phyloP scores from a whole-genome alignment of 2,113 vertebrate genomes.

The Gnathonemus longibarbis region DNA sequence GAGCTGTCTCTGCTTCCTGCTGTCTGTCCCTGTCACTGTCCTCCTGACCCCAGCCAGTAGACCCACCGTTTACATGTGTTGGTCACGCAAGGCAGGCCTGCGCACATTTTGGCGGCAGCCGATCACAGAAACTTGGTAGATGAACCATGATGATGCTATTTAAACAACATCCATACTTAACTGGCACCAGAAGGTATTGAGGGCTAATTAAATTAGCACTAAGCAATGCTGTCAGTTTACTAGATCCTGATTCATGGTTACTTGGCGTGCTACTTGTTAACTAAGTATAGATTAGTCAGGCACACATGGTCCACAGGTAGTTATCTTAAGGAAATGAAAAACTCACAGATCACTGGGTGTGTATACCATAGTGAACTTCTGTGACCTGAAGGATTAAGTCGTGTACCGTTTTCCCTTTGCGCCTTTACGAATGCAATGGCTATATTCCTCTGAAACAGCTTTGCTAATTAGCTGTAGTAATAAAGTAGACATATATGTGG shows the following conservation, averaged over 20 bases:
- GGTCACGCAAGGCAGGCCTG: not conserved
- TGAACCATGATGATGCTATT: not conserved
- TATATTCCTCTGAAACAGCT: not conserved
- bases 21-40: not conserved
- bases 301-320: not conserved
- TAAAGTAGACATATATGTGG: not conserved
- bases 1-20: slow-evolving; percentile 1
- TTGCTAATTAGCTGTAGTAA: not conserved
- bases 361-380: not conserved
- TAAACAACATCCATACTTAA: not conserved
- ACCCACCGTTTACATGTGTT: not conserved
- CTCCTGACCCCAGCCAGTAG: slow-evolving; percentile 2
- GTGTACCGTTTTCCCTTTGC: not conserved
- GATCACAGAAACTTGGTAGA: not conserved
- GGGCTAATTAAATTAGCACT: not conserved
- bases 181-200: not conserved
- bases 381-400: not conserved
- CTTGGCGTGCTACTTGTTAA: not conserved
- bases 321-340: not conserved
- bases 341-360: not conserved
- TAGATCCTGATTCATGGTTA: not conserved
- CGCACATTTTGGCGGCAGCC: not conserved
- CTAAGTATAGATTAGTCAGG: not conserved
- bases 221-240: not conserved
- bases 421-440: not conserved